Evolutionary conservation across 2,888 invertebrate species (phyloP).

Genomic region (Lasioglossum pauxillum): DNA sequence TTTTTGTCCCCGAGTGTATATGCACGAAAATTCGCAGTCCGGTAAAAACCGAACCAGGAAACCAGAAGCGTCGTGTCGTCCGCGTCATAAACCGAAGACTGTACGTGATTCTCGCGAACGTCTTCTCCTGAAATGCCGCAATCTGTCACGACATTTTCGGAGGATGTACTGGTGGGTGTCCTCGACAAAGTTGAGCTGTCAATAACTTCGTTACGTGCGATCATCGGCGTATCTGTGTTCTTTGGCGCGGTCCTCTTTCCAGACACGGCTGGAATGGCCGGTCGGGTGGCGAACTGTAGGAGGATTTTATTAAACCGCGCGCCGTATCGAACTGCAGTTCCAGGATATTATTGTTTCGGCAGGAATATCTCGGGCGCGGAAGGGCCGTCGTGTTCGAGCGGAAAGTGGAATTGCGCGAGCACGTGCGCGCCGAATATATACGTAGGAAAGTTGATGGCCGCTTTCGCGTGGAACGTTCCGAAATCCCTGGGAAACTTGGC

Average conservation of each 20-base stretch:
- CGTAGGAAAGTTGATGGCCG: constrained; percentile 42
- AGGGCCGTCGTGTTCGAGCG: constrained; percentile 5
- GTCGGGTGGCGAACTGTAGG: not conserved
- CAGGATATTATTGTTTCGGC: constrained; percentile 32
- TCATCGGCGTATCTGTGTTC: not conserved
- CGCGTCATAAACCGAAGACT: not conserved
- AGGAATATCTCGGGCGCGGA: constrained; percentile 3
- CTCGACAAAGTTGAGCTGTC: not conserved
- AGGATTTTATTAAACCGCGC: constrained; percentile 29
- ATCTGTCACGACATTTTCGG: not conserved
- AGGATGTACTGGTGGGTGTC: not conserved
- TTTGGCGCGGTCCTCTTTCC: not conserved
- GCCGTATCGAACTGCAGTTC: constrained; percentile 31
- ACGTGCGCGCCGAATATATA: constrained; percentile 30
- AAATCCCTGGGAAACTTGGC: constrained; percentile 60
- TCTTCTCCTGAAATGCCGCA: not conserved
- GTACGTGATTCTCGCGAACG: not conserved
- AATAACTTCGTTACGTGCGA: not conserved
- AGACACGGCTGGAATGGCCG: not conserved
- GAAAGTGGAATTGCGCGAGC: constrained; percentile 31
- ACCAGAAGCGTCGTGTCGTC: not conserved
- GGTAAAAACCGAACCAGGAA: not conserved
- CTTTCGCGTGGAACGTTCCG: constrained; percentile 38
- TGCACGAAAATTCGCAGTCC: not conserved
- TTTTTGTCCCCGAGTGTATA: not conserved